phyloP scores from a whole-genome alignment of 2,888 invertebrate genomes.

The Heliconius erato region DNA sequence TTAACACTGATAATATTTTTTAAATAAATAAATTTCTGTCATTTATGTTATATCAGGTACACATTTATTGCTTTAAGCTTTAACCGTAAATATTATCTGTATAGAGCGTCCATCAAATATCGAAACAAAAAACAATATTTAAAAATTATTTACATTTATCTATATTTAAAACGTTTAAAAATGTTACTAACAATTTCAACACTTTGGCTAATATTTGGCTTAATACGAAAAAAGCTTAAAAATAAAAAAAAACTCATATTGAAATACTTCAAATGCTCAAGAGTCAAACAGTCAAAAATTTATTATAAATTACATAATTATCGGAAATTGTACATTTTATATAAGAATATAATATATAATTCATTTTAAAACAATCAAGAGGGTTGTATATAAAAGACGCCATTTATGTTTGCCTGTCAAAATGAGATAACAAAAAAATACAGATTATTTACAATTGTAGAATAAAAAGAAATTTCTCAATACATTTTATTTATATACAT shows the following conservation, averaged over 20 bases:
- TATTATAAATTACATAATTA: conserved; percentile 51
- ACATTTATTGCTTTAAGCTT: conserved; percentile 12
- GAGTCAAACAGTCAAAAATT: conserved; percentile 58
- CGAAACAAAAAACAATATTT: conserved; percentile 46
- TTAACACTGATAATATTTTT: conserved; percentile 11
- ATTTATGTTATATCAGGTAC: conserved; percentile 16
- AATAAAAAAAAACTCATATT: conserved; percentile 44
- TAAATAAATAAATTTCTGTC: background rate
- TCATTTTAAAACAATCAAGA: conserved; percentile 63
- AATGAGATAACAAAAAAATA: conserved; percentile 15
- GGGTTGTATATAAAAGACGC: conserved; percentile 68
- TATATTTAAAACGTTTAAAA: conserved; percentile 52
- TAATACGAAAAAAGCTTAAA: conserved; percentile 62
- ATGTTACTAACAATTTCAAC: conserved; percentile 61
- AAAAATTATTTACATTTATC: conserved; percentile 55
- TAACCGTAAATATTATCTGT: conserved; percentile 21
- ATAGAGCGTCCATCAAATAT: conserved; percentile 21
- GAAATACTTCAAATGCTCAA: conserved; percentile 63
- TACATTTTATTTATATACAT: conserved; percentile 36
- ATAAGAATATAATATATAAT: conserved; percentile 74
- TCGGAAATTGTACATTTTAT: conserved; percentile 69
- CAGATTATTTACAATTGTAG: conserved; percentile 14
- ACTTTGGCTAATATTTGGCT: conserved; percentile 83
- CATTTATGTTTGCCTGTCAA: conserved; percentile 64
- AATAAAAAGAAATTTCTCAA: conserved; percentile 16